Evolutionary conservation across 1,140 invertebrate genomes (phyloP).

Genomic region (Drosophila sproati): DNA sequence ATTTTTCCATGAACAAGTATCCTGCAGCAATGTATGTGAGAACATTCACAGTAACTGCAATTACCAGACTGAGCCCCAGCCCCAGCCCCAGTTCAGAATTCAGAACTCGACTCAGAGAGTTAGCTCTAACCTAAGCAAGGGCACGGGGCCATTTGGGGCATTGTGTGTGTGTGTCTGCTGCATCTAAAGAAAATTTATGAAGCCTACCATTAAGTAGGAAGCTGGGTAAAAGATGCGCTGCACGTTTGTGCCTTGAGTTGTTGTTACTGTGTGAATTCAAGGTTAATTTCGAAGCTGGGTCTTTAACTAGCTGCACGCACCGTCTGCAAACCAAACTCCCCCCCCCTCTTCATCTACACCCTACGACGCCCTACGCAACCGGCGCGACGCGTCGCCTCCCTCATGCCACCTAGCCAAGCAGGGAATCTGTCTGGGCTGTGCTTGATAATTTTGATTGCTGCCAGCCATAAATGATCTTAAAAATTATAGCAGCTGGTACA

Average conservation of each 20-base stretch:
- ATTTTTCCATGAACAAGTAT: conserved; percentile 83
- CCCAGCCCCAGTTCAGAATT: neutral
- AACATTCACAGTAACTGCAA: conserved; percentile 83
- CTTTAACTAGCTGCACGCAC: conserved; percentile 81
- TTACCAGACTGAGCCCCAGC: conserved; percentile 49
- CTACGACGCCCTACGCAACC: neutral
- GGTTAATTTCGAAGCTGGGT: conserved; percentile 71
- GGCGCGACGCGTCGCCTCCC: conserved; percentile 16
- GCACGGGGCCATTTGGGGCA: conserved; percentile 36
- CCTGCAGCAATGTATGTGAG: conserved; percentile 80
- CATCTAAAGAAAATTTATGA: conserved; percentile 81
- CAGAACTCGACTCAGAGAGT: neutral
- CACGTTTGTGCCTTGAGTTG: conserved; percentile 20
- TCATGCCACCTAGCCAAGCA: conserved; percentile 25
- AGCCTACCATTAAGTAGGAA: conserved; percentile 79
- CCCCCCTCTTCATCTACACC: no score
- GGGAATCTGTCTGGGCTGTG: conserved; percentile 31
- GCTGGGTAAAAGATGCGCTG: conserved; percentile 42
- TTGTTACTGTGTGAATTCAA: conserved; percentile 72
- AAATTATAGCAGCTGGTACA: conserved; percentile 79
- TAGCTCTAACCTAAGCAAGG: conserved; percentile 17
- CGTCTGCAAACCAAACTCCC: conserved; percentile 7
- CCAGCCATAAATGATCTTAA: conserved; percentile 82
- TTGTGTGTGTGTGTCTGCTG: conserved; percentile 35
- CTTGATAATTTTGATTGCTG: conserved; percentile 81